Percentiles rank a stretch among this genome's conserved stretches.
Conservation (phyloP, 2,888 invertebrate species). For the Macaria liturata region DNA sequence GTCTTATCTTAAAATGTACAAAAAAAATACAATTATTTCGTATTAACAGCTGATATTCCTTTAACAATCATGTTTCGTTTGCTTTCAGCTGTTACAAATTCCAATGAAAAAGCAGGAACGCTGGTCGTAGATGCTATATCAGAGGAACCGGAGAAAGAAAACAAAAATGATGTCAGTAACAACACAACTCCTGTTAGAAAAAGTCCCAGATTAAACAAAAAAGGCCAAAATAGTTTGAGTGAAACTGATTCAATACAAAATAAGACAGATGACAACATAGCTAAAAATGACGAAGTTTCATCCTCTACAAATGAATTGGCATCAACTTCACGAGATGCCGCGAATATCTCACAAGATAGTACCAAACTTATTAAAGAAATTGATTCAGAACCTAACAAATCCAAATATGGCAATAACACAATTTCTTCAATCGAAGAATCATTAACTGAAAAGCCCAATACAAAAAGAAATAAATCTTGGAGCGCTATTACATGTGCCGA, state of each 20-base stretch:
- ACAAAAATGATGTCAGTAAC: slow-evolving; percentile 34
- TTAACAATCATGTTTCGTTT: too few relatives aligned
- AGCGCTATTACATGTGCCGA: slow-evolving; percentile 41
- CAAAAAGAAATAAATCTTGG: slow-evolving; percentile 65
- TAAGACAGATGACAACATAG: slow-evolving; percentile 16
- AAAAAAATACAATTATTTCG: too few relatives aligned
- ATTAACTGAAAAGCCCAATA: slow-evolving; percentile 44
- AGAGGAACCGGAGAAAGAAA: slow-evolving; percentile 55
- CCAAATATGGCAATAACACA: slow-evolving; percentile 53
- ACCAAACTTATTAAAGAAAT: slow-evolving; percentile 48
- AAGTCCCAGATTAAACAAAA: slow-evolving; percentile 49
- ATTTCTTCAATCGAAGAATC: slow-evolving; percentile 44
- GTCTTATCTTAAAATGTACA: too few relatives aligned
- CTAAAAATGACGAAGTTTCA: slow-evolving; percentile 4
- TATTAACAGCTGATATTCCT: too few relatives aligned
- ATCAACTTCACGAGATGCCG: background rate
- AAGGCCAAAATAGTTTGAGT: slow-evolving; percentile 34
- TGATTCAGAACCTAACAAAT: slow-evolving; percentile 40
- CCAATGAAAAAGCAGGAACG: slow-evolving; percentile 13
- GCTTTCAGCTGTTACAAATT: slow-evolving; percentile 24
- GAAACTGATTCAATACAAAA: slow-evolving; percentile 17
- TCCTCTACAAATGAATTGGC: slow-evolving; percentile 10
- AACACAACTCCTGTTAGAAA: slow-evolving; percentile 36
- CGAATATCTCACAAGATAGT: slow-evolving; percentile 43
- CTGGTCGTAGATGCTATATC: slow-evolving; percentile 45